Conservation (phyloP, 2,797 vertebrate genomes). For the Microctenopoma steveboyesi region DNA sequence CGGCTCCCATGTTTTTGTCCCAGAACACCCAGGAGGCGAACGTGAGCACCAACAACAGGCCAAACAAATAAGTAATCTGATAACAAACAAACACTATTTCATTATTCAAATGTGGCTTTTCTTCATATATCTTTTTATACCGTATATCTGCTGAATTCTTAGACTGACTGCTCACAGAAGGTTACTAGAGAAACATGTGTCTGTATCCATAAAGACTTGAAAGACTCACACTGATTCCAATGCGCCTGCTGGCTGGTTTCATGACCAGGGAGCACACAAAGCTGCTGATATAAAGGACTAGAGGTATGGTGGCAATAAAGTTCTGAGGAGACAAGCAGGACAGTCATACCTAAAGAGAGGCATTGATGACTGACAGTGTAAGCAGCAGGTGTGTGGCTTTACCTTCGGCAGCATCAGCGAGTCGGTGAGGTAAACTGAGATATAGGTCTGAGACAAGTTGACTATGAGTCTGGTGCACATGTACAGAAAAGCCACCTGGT, state of each 20-base stretch:
- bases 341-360: background rate
- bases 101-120: background rate
- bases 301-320: conserved; percentile 90
- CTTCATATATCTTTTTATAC: no score
- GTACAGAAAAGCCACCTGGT: conserved; percentile 89
- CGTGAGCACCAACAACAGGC: conserved; percentile 83
- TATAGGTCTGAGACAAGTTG: conserved; percentile 92
- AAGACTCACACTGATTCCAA: conserved; percentile 88
- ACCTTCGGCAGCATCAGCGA: conserved; percentile 91
- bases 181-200: no score
- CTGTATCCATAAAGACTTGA: background rate
- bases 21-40: conserved; percentile 88
- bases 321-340: conserved; percentile 73
- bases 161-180: background rate
- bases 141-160: background rate
- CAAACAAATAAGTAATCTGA: conserved; percentile 88
- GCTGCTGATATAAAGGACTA: conserved; percentile 91
- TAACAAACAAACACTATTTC: background rate
- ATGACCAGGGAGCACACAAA: conserved; percentile 89
- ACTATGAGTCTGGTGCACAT: conserved; percentile 91
- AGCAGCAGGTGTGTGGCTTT: conserved; percentile 3
- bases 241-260: conserved; percentile 87
- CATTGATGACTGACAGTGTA: background rate
- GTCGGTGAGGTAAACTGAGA: conserved; percentile 90
- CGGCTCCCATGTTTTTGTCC: conserved; percentile 67